Base-by-base conservation (phyloP, 1,140 invertebrate genomes). In the Drosophila lowei region DNA sequence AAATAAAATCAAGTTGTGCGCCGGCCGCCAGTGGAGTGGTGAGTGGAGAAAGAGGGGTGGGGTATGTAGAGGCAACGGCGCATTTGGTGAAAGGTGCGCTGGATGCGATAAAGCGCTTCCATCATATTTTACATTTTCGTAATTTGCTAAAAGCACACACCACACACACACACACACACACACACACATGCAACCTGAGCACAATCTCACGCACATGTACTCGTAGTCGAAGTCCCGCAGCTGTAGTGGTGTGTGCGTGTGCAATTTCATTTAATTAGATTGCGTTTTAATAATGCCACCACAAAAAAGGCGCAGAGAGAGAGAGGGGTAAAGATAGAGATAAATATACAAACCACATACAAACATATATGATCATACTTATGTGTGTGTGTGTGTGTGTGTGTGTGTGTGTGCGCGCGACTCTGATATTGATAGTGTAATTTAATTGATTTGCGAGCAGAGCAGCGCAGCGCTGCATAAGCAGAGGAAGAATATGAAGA, bases 201-300 rank as follows among this genome's bases (percentile, higher is more conserved):
- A 13, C 34, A 38, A 38, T 38, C 34, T 38, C 34, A 38, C 34
- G 34, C 34, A 38, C 34, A 38, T 38, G 34, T 5, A 38, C 11
- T 38, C 34, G 30, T 47, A 56, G 42, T 63, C 30, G 15, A 57
- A 53, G 43, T 55, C 52, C 55, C 16, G 23, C 53, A 62, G 44
- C 57, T 30, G 50, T 46, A 63, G 28, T 63, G n/a, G 64, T 56
- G 72, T 72, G 77, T 77, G 77, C 70, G 68, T 77, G 72, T 76
- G 65, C 77, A 74, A 86, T 75, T 86, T 86, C 83, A 86, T 86
- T 86, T 86, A 86, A 86, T 86, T 86, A 86, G 81, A 86, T 86
- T 86, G 83, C 78, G 70, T 75, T 86, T 70, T 86, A 86, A 81
- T 85, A 86, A 86, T 81, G 60, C 73, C 77, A 80, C 62, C 60